phyloP scores from a whole-genome alignment of 2,113 vertebrate genomes.

The Engraulis encrasicolus region DNA sequence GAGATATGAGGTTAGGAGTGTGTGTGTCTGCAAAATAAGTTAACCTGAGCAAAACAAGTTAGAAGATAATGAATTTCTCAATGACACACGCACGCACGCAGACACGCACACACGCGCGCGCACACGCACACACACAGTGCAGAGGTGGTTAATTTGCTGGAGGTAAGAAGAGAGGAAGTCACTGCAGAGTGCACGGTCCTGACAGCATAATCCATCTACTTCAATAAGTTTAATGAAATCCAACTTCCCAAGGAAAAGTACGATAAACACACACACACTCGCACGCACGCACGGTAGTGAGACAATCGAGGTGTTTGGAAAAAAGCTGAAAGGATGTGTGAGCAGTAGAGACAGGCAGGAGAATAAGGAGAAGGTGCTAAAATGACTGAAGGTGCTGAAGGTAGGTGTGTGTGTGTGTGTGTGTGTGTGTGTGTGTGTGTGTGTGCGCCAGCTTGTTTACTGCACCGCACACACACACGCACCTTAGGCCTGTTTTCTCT shows the following conservation, averaged over 20 bases:
- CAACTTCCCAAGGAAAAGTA: constrained; percentile 5
- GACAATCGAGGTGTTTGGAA: not conserved
- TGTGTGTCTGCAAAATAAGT: not conserved
- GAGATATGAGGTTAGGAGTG: too few species aligned
- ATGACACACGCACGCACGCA: not conserved
- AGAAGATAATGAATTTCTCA: not conserved
- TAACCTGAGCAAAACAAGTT: not conserved
- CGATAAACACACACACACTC: not conserved
- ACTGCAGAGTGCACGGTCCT: not conserved
- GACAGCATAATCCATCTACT: not conserved
- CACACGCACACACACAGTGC: not conserved
- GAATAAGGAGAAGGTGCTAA: not conserved
- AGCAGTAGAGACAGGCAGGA: not conserved
- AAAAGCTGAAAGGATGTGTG: not conserved
- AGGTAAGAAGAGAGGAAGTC: not conserved
- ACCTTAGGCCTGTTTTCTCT: too few species aligned
- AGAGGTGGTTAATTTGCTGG: not conserved
- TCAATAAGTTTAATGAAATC: constrained; percentile 1
- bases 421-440: not conserved
- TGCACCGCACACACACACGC: too few species aligned
- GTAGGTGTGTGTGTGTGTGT: not conserved
- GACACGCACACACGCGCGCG: not conserved
- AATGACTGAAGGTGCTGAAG: not conserved
- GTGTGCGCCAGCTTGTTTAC: too few species aligned
- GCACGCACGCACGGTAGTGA: not conserved